These are phyloP conservation scores for Octopus bimaculoides DNA, from an alignment of 1,140 invertebrate genomes.

Conservation along the genomic window DNA sequence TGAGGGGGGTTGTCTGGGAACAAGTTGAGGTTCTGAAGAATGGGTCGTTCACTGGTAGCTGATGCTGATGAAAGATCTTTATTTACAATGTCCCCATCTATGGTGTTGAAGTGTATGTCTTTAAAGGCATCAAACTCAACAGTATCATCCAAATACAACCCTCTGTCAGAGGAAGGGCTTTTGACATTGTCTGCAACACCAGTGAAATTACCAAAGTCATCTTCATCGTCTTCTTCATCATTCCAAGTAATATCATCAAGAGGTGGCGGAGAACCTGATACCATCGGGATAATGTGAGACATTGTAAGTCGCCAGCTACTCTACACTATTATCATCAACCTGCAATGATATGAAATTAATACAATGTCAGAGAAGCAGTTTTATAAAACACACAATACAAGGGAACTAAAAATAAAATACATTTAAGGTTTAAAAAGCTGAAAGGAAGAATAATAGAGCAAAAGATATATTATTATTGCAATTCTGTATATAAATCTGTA, in stretches of 20 bases:
- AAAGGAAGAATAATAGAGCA: not conserved
- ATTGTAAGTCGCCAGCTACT: slow-evolving; percentile 19
- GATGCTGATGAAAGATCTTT: not conserved
- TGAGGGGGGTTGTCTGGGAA: too few species aligned
- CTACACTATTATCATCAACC: not conserved
- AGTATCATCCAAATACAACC: slow-evolving; percentile 8
- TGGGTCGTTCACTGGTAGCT: not conserved
- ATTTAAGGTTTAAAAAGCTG: not conserved
- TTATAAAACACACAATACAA: not conserved
- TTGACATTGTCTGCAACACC: slow-evolving; percentile 23
- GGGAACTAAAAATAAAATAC: too few species aligned
- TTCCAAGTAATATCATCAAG: slow-evolving; percentile 37
- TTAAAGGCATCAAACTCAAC: slow-evolving; percentile 11
- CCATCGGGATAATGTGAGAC: slow-evolving; percentile 46
- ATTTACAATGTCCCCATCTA: not conserved
- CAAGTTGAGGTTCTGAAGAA: not conserved
- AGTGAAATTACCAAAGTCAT: slow-evolving; percentile 46
- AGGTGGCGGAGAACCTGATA: slow-evolving; percentile 44
- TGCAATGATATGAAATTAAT: not conserved
- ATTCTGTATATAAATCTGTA: too few species aligned
- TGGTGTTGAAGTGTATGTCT: slow-evolving; percentile 15
- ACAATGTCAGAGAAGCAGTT: not conserved
- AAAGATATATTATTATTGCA: not conserved
- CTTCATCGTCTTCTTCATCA: slow-evolving; percentile 42
- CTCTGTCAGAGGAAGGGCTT: not conserved